phyloP scores from a whole-genome alignment of 2,113 vertebrate species.

The Microcebus jonahi region DNA sequence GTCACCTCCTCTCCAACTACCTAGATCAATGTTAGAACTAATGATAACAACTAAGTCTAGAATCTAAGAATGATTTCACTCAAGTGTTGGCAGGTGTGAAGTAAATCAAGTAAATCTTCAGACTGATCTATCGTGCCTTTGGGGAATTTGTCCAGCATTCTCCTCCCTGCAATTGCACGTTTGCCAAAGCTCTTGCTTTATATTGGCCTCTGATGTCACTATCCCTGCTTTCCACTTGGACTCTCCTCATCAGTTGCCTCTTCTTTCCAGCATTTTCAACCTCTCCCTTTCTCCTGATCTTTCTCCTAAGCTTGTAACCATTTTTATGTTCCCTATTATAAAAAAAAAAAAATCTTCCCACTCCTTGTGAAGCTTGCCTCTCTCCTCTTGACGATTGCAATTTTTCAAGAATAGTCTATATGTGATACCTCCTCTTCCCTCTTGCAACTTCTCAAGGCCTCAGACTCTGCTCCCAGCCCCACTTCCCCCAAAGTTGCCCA shows the following conservation, averaged over 20 bases:
- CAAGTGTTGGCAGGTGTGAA: not conserved
- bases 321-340: not conserved
- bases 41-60: not conserved
- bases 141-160: not conserved
- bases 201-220: not conserved
- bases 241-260: not conserved
- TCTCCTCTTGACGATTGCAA: not conserved
- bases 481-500: not conserved
- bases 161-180: not conserved
- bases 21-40: not conserved
- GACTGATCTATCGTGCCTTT: not conserved
- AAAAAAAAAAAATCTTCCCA: not conserved
- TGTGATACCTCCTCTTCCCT: not conserved
- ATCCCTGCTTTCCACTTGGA: not conserved
- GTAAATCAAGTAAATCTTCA: not conserved
- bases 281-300: not conserved
- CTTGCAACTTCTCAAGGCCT: not conserved
- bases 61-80: not conserved
- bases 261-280: not conserved
- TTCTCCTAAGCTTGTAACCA: not conserved
- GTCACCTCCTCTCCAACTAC: not conserved
- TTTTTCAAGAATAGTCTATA: not conserved
- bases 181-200: not conserved
- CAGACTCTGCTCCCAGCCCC: not conserved
- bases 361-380: not conserved